Conservation (phyloP, 2,113 vertebrate genomes). For the Galemys pyrenaicus region DNA sequence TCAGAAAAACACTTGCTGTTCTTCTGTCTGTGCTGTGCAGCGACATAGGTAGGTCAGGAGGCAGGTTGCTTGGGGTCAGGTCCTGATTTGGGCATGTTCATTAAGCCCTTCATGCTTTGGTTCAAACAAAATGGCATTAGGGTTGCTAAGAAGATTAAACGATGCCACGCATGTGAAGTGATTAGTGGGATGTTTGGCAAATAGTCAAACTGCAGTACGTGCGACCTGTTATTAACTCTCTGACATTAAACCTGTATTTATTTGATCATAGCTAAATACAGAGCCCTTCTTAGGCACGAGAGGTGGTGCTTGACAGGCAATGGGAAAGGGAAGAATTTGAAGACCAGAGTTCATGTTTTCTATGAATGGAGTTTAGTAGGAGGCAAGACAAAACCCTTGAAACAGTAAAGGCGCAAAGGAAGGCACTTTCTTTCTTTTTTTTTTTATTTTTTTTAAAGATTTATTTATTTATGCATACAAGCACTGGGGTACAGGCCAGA, state of each 20-base stretch:
- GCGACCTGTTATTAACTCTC: neutral
- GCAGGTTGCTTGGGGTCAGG: neutral
- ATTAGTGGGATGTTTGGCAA: neutral
- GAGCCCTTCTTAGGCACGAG: neutral
- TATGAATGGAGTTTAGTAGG: neutral
- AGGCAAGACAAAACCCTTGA: neutral
- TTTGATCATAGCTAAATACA: neutral
- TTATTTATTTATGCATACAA: too few species aligned
- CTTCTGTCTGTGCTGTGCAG: neutral
- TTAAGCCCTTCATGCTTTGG: neutral
- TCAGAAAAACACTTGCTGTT: neutral
- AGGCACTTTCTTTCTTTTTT: too few species aligned
- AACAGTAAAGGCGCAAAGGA: neutral
- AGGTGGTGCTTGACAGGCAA: neutral
- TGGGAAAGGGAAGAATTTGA: neutral
- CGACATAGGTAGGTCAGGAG: neutral
- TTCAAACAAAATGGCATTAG: neutral
- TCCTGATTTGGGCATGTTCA: neutral
- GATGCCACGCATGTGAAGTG: neutral
- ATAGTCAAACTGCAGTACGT: neutral
- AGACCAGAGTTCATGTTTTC: neutral
- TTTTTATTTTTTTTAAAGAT: too few species aligned
- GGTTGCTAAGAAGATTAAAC: neutral
- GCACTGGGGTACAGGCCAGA: too few species aligned
- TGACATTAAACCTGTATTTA: neutral